These are phyloP conservation scores for Holcopasites calliopsidis DNA, from an alignment of 1,140 invertebrate species.

Conservation along the genomic window DNA sequence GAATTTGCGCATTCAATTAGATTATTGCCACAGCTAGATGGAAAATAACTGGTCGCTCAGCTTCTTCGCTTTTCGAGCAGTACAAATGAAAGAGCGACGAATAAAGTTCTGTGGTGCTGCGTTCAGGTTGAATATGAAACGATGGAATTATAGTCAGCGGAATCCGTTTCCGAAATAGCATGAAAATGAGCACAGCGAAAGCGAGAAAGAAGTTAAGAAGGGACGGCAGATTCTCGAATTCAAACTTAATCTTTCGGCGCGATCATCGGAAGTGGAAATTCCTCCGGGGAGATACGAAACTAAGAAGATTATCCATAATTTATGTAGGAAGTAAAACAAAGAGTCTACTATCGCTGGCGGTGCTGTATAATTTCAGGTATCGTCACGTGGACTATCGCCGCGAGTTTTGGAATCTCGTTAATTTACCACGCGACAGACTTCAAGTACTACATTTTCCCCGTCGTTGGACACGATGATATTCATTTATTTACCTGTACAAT, in stretches of 20 bases:
- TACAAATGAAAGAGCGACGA: too few species aligned
- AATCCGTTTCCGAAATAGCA: slow-evolving; percentile 42
- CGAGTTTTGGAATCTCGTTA: slow-evolving; percentile 59
- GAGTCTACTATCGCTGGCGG: slow-evolving; percentile 46
- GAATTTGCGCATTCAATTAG: too few species aligned
- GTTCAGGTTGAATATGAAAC: slow-evolving; percentile 26
- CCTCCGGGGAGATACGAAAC: slow-evolving; percentile 29
- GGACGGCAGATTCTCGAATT: slow-evolving; percentile 15
- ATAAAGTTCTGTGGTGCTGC: too few species aligned
- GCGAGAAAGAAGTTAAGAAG: slow-evolving; percentile 37
- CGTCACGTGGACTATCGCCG: slow-evolving; percentile 43
- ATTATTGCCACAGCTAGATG: too few species aligned
- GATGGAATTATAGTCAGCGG: slow-evolving; percentile 13
- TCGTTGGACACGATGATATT: not conserved
- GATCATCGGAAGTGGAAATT: slow-evolving; percentile 48
- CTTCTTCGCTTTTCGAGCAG: too few species aligned
- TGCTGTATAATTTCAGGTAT: slow-evolving; percentile 55
- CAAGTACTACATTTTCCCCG: slow-evolving; percentile 32
- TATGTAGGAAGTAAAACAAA: slow-evolving; percentile 64
- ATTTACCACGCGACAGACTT: slow-evolving; percentile 37
- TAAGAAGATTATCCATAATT: slow-evolving; percentile 64
- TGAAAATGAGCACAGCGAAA: slow-evolving; percentile 32
- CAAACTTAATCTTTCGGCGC: slow-evolving; percentile 43
- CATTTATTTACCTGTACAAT: not conserved
- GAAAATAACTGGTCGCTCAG: too few species aligned